Base-by-base conservation (phyloP, 2,797 vertebrate genomes). In the Toxotes lorentzi region DNA sequence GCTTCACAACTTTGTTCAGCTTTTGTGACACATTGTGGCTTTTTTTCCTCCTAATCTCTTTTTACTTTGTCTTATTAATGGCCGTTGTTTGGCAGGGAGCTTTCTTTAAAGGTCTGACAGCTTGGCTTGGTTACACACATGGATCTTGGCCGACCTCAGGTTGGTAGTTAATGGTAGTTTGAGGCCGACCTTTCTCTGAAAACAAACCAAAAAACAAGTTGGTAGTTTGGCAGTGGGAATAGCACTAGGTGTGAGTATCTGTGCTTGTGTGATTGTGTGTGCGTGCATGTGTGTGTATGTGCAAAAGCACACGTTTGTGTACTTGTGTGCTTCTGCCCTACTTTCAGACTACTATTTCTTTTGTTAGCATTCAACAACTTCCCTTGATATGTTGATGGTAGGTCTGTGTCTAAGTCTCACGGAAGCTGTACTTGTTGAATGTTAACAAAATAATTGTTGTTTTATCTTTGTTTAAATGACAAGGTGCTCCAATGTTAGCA, bases 161-260 rank as follows among this genome's bases (percentile, higher is more conserved):
- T 68, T 65, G 73, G 92, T 91, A 89, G 92, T 87, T 89, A 89
- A 87, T 84, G 86, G 83, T 89, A 89, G 87, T 89, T 91, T 87
- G 83, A 92, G 79, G 78, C 88, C 87, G 91, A 87, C 85, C 91
- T 93, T 91, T 90, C 90, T 87, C 90, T 92, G 84, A 85, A 92
- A 90, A 91, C 86, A 84, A 92, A 92, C 91, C 82, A 82, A 91
- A 82, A 91, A 92, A 92, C 86, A 90, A 92, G 88, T 86, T 84
- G 84, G 85, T 87, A 82, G 79, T 87, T 87, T 47, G 81, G 71
- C 78, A 73, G 67, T 83, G 77, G 83, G 86, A 85, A 80, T 81
- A 74, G 79, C 66, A 82, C 72, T 87, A 81, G 81, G 83, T 85
- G 78, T 63, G 68, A 77, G 79, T 67, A 69, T 84, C 70, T 84